A percentile compares a stretch with the other conserved stretches of the same genome.
phyloP scores from a whole-genome alignment of 1,140 invertebrate genomes.

The Bombus sylvicola region DNA sequence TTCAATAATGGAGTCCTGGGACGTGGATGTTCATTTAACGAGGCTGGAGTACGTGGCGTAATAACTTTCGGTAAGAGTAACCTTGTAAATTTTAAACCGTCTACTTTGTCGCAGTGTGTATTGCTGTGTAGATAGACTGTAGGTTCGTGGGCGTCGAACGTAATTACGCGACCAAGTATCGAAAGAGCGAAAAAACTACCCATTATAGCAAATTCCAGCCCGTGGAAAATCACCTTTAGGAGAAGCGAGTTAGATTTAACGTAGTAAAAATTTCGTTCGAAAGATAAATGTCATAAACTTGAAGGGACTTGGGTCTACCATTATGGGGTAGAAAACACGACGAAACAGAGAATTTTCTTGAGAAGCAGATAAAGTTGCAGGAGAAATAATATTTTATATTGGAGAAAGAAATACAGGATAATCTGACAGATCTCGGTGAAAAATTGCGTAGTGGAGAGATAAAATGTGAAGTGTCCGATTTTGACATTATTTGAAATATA shows the following conservation, averaged over 20 bases:
- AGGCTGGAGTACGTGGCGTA: neutral
- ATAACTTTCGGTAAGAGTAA: neutral
- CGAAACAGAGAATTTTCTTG: no score
- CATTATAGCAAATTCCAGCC: neutral
- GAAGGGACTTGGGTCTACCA: neutral
- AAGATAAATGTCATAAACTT: neutral
- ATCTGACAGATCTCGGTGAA: neutral
- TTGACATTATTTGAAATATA: neutral
- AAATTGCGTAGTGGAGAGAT: neutral
- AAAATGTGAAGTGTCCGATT: neutral
- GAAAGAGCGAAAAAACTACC: neutral
- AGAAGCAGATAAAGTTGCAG: neutral
- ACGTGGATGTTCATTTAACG: neutral
- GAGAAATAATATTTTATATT: neutral
- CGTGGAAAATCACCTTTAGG: no score
- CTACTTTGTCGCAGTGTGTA: neutral
- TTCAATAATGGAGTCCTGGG: neutral
- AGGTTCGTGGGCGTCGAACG: neutral
- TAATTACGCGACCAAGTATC: neutral
- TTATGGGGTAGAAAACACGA: neutral
- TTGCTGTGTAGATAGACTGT: neutral
- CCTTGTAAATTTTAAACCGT: constrained; percentile 12
- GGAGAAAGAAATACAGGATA: neutral
- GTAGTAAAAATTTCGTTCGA: neutral
- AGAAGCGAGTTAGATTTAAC: neutral